Evolutionary conservation across 2,888 invertebrate genomes (phyloP), one percentile per base, ranked within the genome.

Genomic region (Dromius quadrimaculatus): DNA sequence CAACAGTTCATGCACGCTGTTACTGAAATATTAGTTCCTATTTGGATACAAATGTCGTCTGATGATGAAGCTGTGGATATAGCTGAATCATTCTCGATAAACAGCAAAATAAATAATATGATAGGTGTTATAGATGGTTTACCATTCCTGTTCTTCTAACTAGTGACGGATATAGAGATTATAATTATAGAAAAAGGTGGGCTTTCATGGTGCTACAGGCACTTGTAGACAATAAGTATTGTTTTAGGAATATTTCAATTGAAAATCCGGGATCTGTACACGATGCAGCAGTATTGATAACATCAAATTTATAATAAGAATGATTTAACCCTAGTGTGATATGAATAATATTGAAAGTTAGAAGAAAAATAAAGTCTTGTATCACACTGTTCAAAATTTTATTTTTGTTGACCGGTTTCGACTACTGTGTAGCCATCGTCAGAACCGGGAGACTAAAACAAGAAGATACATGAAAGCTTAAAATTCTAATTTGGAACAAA

Each of bases 21-120:
- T n/a, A 77, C 76, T 68, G 73, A 75, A 41, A 54, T 79, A 17
- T 45, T 76, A 23, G 71, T 72, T 4, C 57, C 70, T 50, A 74
- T 79, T n/a, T 71, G 45, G n/a, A n/a, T n/a, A n/a, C n/a, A n/a
- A 23, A 75, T 80, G 75, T 78, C 78, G 47, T 72, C 73, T 23
- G 65, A 69, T 34, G 65, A 62, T 20, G 78, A 78, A 71, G 75
- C 76, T 9, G 20, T 65, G 62, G 66, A 73, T 23, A 47, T 32
- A 45, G 66, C 70, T 41, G 17, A 28, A 43, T 28, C 38, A 43
- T 78, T 76, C 75, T 75, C 78, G 61, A 63, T 75, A 20, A 63
- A 64, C 1, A 72, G 74, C 32, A 71, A 74, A 50, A 74, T 79
- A 11, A 77, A 78, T 9, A 76, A 78, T 73, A 71, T 79, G 8